Evolutionary conservation across 2,888 invertebrate genomes (phyloP).

Genomic region (Ariolimax columbianus): DNA sequence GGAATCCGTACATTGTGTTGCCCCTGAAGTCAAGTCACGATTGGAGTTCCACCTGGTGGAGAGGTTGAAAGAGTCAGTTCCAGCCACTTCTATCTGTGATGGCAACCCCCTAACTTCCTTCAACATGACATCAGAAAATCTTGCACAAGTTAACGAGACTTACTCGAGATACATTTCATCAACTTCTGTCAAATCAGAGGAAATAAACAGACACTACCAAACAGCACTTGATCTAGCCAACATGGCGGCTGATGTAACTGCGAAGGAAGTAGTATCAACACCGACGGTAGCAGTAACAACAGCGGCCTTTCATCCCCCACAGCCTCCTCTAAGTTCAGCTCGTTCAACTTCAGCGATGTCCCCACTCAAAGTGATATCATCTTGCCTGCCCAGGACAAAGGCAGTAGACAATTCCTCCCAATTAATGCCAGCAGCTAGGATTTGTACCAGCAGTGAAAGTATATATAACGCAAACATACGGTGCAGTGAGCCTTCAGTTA

Average conservation of each 20-base stretch:
- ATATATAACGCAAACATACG: not conserved
- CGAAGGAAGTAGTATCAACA: not conserved
- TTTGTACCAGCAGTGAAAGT: not conserved
- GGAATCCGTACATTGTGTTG: conserved; percentile 66
- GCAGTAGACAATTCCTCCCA: not conserved
- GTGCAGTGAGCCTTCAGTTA: not conserved
- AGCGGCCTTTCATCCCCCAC: not conserved
- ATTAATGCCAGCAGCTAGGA: too few relatives aligned
- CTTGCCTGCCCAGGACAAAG: not conserved
- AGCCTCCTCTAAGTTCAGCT: not conserved
- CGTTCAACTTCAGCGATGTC: not conserved
- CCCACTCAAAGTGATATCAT: not conserved
- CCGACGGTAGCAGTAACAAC: not conserved
- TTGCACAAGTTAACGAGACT: not conserved
- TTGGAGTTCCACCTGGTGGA: conserved; percentile 71
- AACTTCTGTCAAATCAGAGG: not conserved
- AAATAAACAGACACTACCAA: conserved; percentile 40
- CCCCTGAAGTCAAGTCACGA: conserved; percentile 66
- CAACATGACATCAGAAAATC: not conserved
- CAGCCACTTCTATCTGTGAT: not conserved
- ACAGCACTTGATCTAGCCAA: conserved; percentile 46
- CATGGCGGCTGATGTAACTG: conserved; percentile 32
- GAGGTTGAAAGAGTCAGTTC: conserved; percentile 51
- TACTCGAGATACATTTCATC: not conserved
- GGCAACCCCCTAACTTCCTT: not conserved